These are phyloP conservation scores for Spizella passerina DNA, from an alignment of 2,797 vertebrate species.

Conservation along the genomic window DNA sequence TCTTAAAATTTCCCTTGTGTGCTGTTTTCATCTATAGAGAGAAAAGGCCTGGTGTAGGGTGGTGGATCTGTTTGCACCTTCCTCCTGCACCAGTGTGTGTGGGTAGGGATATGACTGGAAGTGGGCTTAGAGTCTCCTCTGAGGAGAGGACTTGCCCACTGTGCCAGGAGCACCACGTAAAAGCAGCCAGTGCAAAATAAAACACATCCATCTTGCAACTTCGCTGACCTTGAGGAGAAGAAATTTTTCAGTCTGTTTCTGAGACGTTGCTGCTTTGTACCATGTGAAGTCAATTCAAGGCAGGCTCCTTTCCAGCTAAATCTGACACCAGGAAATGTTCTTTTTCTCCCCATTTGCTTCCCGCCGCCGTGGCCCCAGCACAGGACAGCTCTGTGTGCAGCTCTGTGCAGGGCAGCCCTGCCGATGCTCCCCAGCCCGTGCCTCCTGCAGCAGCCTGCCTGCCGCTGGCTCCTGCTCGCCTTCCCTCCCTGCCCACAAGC, in stretches of 20 bases:
- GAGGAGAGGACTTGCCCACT: rapidly evolving
- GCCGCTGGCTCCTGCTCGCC: background rate
- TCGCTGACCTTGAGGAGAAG: background rate
- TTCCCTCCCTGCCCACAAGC: background rate
- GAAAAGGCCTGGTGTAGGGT: rapidly evolving
- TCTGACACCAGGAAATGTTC: constrained; percentile 68
- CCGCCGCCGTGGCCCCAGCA: background rate
- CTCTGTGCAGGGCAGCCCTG: background rate
- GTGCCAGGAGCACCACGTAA: background rate
- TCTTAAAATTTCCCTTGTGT: background rate
- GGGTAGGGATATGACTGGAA: background rate
- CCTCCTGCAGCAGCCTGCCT: background rate
- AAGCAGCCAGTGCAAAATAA: background rate
- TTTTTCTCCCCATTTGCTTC: constrained; percentile 32
- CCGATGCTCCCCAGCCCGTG: background rate
- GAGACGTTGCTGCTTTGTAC: background rate
- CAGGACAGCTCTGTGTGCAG: constrained; percentile 1
- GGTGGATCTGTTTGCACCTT: background rate
- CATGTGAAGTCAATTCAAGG: constrained; percentile 67
- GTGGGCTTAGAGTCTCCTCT: background rate
- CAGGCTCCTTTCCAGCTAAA: constrained; percentile 67
- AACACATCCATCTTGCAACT: constrained; percentile 1
- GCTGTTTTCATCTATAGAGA: rapidly evolving
- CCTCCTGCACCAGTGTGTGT: no score
- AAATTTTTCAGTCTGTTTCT: constrained; percentile 20